A percentile compares a stretch with the other conserved stretches of the same genome.
phyloP scores from a whole-genome alignment of 1,140 invertebrate species.

The Nautilus pompilius region DNA sequence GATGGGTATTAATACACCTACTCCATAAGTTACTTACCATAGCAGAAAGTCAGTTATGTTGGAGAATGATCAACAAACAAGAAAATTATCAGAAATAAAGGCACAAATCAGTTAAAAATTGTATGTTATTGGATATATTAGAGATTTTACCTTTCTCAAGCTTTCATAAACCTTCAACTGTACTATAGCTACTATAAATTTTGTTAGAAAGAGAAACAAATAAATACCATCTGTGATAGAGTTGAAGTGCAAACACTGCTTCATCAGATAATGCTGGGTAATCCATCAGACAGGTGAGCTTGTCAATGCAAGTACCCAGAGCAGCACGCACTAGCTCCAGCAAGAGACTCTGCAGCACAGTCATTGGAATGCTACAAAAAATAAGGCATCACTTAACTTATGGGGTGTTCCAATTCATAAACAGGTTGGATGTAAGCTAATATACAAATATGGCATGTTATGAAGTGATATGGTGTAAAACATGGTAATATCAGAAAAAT shows the following conservation, averaged over 20 bases:
- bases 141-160: neutral
- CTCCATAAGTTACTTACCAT: no score
- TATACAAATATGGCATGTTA: no score
- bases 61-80: neutral
- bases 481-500: no score
- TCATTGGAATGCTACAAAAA: slow-evolving; percentile 23
- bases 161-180: neutral
- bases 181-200: neutral
- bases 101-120: neutral
- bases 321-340: slow-evolving; percentile 30
- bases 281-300: slow-evolving; percentile 24
- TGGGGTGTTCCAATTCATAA: no score
- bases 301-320: slow-evolving; percentile 22
- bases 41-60: neutral
- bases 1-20: no score
- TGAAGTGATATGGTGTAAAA: no score
- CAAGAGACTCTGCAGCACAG: slow-evolving; percentile 29
- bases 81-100: neutral
- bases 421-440: no score
- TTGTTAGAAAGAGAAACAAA: neutral
- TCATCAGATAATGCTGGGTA: slow-evolving; percentile 19
- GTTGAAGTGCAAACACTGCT: slow-evolving; percentile 32
- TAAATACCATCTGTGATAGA: slow-evolving; percentile 38
- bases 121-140: neutral
- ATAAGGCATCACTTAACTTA: no score